Percentiles rank a stretch among this genome's conserved stretches.
Evolutionary conservation across 1,140 invertebrate genomes (phyloP).

Genomic region (Maniola jurtina): DNA sequence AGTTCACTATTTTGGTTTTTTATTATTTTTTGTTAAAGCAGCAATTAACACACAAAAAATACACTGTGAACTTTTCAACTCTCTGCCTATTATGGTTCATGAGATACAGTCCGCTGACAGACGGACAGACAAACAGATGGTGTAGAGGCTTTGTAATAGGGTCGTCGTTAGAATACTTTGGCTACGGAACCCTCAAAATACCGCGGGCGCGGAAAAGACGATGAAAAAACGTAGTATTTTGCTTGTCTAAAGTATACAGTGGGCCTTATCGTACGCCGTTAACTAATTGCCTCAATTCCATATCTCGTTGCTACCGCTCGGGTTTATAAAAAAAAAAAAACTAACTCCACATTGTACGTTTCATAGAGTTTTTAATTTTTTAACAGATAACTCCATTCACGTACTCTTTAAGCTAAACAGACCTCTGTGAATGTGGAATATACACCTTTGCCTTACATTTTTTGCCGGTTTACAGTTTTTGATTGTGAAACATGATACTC

Average conservation of each 20-base stretch:
- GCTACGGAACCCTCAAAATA: too few relatives aligned
- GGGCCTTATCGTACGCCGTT: conserved; percentile 27
- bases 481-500: background rate
- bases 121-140: too few relatives aligned
- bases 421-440: conserved; percentile 14
- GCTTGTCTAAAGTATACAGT: background rate
- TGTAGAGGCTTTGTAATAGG: too few relatives aligned
- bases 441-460: conserved; percentile 3
- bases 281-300: conserved; percentile 43
- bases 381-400: conserved; percentile 30
- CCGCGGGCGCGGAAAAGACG: background rate
- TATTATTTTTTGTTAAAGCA: too few relatives aligned
- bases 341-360: conserved; percentile 33
- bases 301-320: conserved; percentile 31
- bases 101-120: too few relatives aligned
- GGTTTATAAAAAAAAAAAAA: conserved; percentile 31
- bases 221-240: background rate
- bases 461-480: conserved; percentile 3
- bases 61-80: too few relatives aligned
- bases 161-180: too few relatives aligned
- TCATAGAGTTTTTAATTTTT: conserved; percentile 34
- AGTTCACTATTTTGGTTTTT: too few relatives aligned
- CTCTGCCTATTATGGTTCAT: too few relatives aligned
- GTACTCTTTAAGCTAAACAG: conserved; percentile 23
- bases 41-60: too few relatives aligned